Evolutionary conservation across 2,888 invertebrate genomes (phyloP).

Genomic region (Oeneis ivallda): DNA sequence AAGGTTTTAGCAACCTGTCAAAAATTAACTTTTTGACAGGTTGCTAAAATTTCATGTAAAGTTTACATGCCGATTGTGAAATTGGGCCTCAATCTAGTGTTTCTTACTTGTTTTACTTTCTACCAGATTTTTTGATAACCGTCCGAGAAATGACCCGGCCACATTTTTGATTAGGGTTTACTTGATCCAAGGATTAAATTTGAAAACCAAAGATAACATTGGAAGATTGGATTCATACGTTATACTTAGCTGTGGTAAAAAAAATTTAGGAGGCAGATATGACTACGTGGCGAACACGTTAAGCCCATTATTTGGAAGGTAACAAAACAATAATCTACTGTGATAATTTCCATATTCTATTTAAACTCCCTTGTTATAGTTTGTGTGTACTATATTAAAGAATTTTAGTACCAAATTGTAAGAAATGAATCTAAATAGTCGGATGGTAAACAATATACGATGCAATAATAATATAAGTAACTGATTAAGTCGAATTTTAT

Average conservation of each 20-base stretch:
- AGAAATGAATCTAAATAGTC: too few relatives aligned
- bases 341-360: too few relatives aligned
- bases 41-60: too few relatives aligned
- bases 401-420: too few relatives aligned
- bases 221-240: slow-evolving; percentile 91
- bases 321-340: slow-evolving; percentile 26
- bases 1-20: too few relatives aligned
- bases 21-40: too few relatives aligned
- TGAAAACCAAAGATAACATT: slow-evolving; percentile 86
- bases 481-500: too few relatives aligned
- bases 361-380: too few relatives aligned
- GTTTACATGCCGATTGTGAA: too few relatives aligned
- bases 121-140: slow-evolving; percentile 78
- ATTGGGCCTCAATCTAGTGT: background rate
- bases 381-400: too few relatives aligned
- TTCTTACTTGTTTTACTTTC: background rate
- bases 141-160: slow-evolving; percentile 83
- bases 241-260: slow-evolving; percentile 85
- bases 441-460: too few relatives aligned
- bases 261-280: slow-evolving; percentile 83
- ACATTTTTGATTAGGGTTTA: slow-evolving; percentile 89
- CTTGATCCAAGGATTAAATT: slow-evolving; percentile 85
- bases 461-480: too few relatives aligned
- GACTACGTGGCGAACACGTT: slow-evolving; percentile 86
- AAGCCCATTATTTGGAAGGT: slow-evolving; percentile 93